A percentile compares a stretch with the other conserved stretches of the same genome.
phyloP scores from a whole-genome alignment of 1,140 invertebrate species.

The Paracyclopina nana region DNA sequence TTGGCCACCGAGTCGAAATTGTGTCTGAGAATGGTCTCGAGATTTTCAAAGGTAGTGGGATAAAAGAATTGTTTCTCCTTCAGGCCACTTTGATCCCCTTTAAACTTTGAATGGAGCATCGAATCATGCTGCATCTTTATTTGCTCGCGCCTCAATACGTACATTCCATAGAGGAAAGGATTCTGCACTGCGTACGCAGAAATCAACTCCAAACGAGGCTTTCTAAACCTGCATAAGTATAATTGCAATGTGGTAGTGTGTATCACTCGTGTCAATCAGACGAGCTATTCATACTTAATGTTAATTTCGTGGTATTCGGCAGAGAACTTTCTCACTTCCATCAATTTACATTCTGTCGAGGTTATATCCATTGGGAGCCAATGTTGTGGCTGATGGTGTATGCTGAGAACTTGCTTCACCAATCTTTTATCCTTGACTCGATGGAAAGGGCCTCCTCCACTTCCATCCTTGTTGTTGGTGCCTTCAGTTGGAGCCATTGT shows the following conservation, averaged over 20 bases:
- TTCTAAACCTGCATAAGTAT: not conserved
- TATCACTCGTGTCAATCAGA: not conserved
- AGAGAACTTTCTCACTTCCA: not conserved
- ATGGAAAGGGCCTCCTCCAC: not conserved
- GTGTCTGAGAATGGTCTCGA: not conserved
- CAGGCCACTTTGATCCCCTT: too few relatives aligned
- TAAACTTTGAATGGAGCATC: not conserved
- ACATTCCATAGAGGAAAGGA: not conserved
- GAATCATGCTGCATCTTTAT: not conserved
- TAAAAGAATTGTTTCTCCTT: not conserved
- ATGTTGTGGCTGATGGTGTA: not conserved
- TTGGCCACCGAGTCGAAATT: too few relatives aligned
- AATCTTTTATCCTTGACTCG: not conserved
- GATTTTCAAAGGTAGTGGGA: not conserved
- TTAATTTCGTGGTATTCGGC: conserved; percentile 2
- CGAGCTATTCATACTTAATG: not conserved
- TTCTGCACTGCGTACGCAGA: not conserved
- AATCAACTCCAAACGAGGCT: not conserved
- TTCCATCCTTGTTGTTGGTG: too few relatives aligned
- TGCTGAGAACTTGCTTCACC: not conserved
- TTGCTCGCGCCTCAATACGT: not conserved
- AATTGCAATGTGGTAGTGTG: not conserved
- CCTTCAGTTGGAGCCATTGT: too few relatives aligned
- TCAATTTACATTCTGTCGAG: not conserved
- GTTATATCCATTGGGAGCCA: not conserved